phyloP scores from a whole-genome alignment of 2,113 vertebrate genomes.

The Dasyornis broadbenti region DNA sequence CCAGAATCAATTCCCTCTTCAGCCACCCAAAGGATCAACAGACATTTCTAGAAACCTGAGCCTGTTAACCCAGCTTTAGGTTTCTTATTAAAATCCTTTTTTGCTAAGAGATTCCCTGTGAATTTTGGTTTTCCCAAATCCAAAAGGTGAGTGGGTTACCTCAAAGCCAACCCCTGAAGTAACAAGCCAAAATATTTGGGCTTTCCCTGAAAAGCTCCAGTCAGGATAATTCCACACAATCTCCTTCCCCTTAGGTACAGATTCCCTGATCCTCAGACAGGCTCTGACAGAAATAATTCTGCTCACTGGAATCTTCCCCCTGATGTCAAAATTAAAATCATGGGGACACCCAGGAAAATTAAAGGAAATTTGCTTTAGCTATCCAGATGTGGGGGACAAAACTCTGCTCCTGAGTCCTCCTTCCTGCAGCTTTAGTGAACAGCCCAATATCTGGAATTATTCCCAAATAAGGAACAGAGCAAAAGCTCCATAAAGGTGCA shows the following conservation, averaged over 20 bases:
- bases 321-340: not conserved
- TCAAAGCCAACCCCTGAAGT: not conserved
- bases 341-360: not conserved
- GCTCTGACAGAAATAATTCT: not conserved
- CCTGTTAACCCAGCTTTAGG: not conserved
- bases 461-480: not conserved
- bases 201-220: not conserved
- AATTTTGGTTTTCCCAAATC: not conserved
- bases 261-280: not conserved
- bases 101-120: not conserved
- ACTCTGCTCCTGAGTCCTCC: not conserved
- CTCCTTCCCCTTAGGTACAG: not conserved
- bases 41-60: not conserved
- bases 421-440: not conserved
- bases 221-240: not conserved
- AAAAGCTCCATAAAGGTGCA: not conserved
- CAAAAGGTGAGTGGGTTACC: fast-evolving
- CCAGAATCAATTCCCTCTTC: not conserved
- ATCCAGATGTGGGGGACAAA: not conserved
- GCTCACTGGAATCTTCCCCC: not conserved
- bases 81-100: not conserved
- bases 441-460: not conserved
- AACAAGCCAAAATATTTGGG: not conserved
- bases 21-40: not conserved
- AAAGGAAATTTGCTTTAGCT: not conserved